phyloP scores from a whole-genome alignment of 2,888 invertebrate species.

The Sarcophaga carnaria region DNA sequence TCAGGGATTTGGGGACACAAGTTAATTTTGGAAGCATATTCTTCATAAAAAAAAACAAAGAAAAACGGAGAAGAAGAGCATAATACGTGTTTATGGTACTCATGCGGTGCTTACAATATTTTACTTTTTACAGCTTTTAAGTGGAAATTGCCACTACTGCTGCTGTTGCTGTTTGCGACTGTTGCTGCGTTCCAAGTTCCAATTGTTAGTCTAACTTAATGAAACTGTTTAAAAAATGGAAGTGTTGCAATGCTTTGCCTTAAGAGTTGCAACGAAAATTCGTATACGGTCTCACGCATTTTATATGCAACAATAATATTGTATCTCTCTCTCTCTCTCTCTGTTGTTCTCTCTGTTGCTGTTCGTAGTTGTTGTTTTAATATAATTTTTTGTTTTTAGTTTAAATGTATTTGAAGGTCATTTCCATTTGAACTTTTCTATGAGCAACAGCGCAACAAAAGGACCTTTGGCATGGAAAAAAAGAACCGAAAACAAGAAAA shows the following conservation, averaged over 20 bases:
- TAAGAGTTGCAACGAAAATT: not conserved
- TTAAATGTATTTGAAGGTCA: slow-evolving; percentile 60
- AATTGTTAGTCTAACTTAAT: slow-evolving; percentile 17
- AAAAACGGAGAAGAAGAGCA: not conserved
- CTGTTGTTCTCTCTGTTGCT: no score
- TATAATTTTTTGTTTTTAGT: slow-evolving; percentile 7
- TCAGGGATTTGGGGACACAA: slow-evolving; percentile 25
- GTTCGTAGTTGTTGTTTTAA: not conserved
- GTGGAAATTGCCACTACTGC: not conserved
- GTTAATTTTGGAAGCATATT: not conserved
- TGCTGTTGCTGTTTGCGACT: slow-evolving; percentile 14
- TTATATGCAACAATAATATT: not conserved
- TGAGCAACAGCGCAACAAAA: slow-evolving; percentile 16
- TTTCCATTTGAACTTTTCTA: slow-evolving; percentile 58
- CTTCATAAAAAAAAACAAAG: not conserved
- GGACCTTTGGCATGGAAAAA: not conserved
- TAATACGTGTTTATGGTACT: not conserved
- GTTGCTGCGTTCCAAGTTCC: slow-evolving; percentile 16
- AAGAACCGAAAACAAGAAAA: no score
- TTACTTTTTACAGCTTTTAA: slow-evolving; percentile 25
- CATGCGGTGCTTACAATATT: not conserved
- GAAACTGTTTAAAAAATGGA: slow-evolving; percentile 13
- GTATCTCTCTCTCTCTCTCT: no score
- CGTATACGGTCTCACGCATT: slow-evolving; percentile 50
- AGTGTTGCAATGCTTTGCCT: not conserved